Evolutionary conservation across 2,797 vertebrate genomes (phyloP), one percentile per base, ranked within the genome.

Genomic region (Spinibarbus caldwelli): DNA sequence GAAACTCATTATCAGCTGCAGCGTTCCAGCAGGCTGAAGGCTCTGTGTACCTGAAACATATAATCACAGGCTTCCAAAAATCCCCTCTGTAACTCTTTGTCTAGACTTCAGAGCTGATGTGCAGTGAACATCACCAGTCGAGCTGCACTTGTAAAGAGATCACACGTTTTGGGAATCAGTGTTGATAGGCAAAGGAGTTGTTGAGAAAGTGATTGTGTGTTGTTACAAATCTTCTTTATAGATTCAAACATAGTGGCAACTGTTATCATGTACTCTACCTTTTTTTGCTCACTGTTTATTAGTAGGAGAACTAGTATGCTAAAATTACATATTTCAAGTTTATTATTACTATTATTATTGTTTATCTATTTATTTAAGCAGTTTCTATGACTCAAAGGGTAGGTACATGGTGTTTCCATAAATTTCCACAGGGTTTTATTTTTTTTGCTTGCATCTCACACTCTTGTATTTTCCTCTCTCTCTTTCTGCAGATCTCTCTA

Each of bases 401-500:
- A 49, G 19, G 7, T 15, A 3, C 19, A 26, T 36, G 10, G 19
- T 26, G 8, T 79, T 45, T 52, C 31, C 31, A 73, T 29, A 49
- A 6, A 15, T 73, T 73, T 2, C 2, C 21, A 15, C 52, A 31
- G 10, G 3, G 19, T 23, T 83, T 6, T 62, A 11, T 31, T 7
- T 52, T 72, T 10, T 59, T 36, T 31, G 12, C 59, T 26, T 78
- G 36, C 73, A 26, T 79, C 47, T 78, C 15, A 49, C 41, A 41
- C 12, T 38, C 15, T 15, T 57, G 31, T 59, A 15, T 49, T 54
- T 62, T 76, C 59, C 45, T 21, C 57, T 54, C 36, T 92, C 90
- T 81, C 36, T 92, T 90, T 80, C 92, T 86, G 14, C 29, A 96
- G 96, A 36, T 89, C 86, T 90, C 82, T 90, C 89, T 75, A 11